These are phyloP conservation scores for Malthinus seriepunctatus DNA, from an alignment of 2,888 invertebrate genomes.

Conservation along the genomic window DNA sequence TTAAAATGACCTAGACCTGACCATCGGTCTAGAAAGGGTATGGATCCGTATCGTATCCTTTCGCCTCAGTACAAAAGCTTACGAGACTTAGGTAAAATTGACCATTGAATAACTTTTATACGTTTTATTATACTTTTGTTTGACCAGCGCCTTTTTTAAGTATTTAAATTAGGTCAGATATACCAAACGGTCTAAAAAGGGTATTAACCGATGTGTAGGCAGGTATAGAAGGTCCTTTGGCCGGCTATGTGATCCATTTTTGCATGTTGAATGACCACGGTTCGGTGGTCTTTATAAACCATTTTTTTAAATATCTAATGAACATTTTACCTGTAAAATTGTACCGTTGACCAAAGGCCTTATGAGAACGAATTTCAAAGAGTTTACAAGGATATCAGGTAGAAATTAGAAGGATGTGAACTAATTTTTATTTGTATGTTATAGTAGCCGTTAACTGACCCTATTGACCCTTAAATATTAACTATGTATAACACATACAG, in stretches of 20 bases:
- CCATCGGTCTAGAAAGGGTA: constrained; percentile 36
- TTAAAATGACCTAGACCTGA: constrained; percentile 26
- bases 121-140: constrained; percentile 29
- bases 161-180: constrained; percentile 48
- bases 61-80: constrained; percentile 19
- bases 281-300: constrained; percentile 34
- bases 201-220: constrained; percentile 44
- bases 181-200: constrained; percentile 42
- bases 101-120: constrained; percentile 32
- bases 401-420: constrained; percentile 29
- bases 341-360: constrained; percentile 30
- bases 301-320: constrained; percentile 25
- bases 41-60: constrained; percentile 28
- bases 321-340: constrained; percentile 32
- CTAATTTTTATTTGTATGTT: constrained; percentile 27
- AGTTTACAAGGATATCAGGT: constrained; percentile 26
- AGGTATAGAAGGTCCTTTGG: constrained; percentile 34
- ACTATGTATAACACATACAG: too few species aligned
- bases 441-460: constrained; percentile 24
- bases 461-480: constrained; percentile 16
- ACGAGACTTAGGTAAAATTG: constrained; percentile 26
- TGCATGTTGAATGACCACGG: constrained; percentile 33
- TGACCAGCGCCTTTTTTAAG: constrained; percentile 38
- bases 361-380: constrained; percentile 35
- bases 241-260: constrained; percentile 19